A percentile compares a stretch with the other conserved stretches of the same genome.
phyloP scores from a whole-genome alignment of 2,113 vertebrate species.

The Melanotaenia duboulayi region DNA sequence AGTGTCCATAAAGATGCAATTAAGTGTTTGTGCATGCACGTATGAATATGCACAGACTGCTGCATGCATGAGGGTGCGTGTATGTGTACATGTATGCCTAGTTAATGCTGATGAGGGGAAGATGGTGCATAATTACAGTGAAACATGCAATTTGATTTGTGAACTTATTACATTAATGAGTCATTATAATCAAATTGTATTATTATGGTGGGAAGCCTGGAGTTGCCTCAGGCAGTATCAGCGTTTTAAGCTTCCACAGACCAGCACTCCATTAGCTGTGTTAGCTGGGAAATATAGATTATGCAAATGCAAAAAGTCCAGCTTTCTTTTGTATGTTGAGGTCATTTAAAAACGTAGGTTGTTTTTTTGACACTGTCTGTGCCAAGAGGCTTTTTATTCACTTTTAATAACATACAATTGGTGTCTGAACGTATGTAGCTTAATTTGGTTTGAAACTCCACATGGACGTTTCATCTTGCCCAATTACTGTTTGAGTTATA shows the following conservation, averaged over 20 bases:
- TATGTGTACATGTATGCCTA: neutral
- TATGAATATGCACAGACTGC: neutral
- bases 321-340: neutral
- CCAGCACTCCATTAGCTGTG: constrained; percentile 5
- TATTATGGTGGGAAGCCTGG: constrained; percentile 30
- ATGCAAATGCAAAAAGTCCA: neutral
- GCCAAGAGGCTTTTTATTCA: constrained; percentile 4
- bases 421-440: neutral
- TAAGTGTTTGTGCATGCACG: neutral
- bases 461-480: neutral
- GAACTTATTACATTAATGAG: constrained; percentile 49
- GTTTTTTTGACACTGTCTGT: neutral
- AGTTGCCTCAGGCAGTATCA: constrained; percentile 45
- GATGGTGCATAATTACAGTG: constrained; percentile 26
- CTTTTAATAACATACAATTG: constrained; percentile 16
- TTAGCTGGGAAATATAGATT: neutral
- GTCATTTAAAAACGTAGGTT: constrained; percentile 7
- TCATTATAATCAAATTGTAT: constrained; percentile 53
- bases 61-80: neutral
- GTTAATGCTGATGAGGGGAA: constrained; percentile 16
- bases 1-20: constrained; percentile 14
- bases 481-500: neutral
- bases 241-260: constrained; percentile 17
- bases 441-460: neutral
- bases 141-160: constrained; percentile 39